Evolutionary conservation across 2,888 invertebrate genomes (phyloP), one percentile per base, ranked within the genome.

Genomic region (Pogonocherus hispidulus): DNA sequence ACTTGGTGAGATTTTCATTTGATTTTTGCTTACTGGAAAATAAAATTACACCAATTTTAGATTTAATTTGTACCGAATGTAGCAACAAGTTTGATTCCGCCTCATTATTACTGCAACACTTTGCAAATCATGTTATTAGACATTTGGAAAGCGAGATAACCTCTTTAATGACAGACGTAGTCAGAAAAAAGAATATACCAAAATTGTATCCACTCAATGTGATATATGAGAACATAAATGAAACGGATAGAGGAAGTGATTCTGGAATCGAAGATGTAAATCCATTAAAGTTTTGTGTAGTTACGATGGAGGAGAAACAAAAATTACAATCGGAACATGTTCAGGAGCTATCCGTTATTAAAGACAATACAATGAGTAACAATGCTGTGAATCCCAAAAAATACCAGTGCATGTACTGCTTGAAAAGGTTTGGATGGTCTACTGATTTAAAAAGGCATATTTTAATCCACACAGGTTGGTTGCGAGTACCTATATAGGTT

Each of bases 361-460:
- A 46, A 46, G 46, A 44, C 16, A n/a, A n/a, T n/a, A n/a, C n/a
- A n/a, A n/a, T n/a, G n/a, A n/a, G n/a, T n/a, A n/a, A n/a, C n/a
- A n/a, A n/a, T n/a, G n/a, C n/a, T n/a, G n/a, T n/a, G n/a, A n/a
- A n/a, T n/a, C n/a, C n/a, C n/a, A 80, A 78, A 57, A 83, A 82
- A 67, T 84, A 85, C 68, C 77, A 81, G 44, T 86, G 86, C 69
- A 76, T 76, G 22, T 79, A 83, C 67, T 86, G 86, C 71, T 70
- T 70, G 16, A 85, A 83, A 74, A 79, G 77, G 22, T 86, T 86
- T 69, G 84, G 84, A 5, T 86, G 86, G 86, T 81, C 85, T 1
- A 86, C 85, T 1, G 86, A 85, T 76, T 78, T 86, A 62, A 86
- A 86, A 72, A 76, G 86, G 23, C 86, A 86, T 75, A 81, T 84